Conservation (phyloP, 2,888 invertebrate species). For the Andricus curvator region DNA sequence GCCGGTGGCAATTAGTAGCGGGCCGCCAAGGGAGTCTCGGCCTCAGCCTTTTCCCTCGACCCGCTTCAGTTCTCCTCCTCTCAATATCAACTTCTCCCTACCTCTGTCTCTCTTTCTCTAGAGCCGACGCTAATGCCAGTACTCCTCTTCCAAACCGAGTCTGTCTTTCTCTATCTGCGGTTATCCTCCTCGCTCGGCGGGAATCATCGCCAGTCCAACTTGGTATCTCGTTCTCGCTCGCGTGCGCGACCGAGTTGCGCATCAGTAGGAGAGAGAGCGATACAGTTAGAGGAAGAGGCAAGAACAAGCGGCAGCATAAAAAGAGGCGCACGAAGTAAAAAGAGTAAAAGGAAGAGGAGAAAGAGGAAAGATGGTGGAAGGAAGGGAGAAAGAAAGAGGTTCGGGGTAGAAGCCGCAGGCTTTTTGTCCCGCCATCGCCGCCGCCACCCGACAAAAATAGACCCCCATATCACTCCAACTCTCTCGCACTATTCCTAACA, state of each 20-base stretch:
- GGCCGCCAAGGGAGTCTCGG: constrained; percentile 73
- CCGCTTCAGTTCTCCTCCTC: constrained; percentile 63
- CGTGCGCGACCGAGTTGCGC: constrained; percentile 57
- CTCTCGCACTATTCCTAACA: constrained; percentile 22
- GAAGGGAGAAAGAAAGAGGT: constrained; percentile 56
- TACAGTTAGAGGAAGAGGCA: constrained; percentile 65
- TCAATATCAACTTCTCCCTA: constrained; percentile 55
- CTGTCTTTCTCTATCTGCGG: constrained; percentile 44
- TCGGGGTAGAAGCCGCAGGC: constrained; percentile 73
- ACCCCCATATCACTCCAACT: constrained; percentile 54
- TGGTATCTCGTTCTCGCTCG: constrained; percentile 50
- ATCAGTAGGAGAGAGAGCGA: constrained; percentile 46
- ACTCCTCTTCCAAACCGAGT: constrained; percentile 50
- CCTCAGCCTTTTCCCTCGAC: constrained; percentile 62
- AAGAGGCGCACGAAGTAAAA: constrained; percentile 68
- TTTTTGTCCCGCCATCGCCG: constrained; percentile 74
- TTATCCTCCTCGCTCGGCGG: constrained; percentile 42
- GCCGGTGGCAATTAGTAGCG: constrained; percentile 77
- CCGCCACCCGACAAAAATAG: constrained; percentile 74
- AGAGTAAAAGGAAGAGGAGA: constrained; percentile 61
- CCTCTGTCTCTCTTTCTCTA: constrained; percentile 42
- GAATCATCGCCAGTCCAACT: constrained; percentile 21
- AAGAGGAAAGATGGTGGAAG: constrained; percentile 49
- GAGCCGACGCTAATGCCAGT: constrained; percentile 37
- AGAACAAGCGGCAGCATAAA: constrained; percentile 66